Base-by-base conservation (phyloP, 2,888 invertebrate genomes). In the Heliothis peltigera region DNA sequence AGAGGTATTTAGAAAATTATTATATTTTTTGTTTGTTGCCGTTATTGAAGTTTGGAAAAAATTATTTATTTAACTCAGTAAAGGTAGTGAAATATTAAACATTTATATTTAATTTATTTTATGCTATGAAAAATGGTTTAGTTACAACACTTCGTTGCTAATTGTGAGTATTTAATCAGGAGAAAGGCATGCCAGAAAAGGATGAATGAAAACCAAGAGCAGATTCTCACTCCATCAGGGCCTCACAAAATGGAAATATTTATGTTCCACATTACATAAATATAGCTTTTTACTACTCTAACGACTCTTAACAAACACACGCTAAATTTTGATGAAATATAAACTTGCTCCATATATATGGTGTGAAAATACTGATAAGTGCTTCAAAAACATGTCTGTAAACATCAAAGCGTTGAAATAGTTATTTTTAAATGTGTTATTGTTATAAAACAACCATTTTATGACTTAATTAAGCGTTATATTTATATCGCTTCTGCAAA, bases 391-490 rank as follows among this genome's bases (percentile, higher is more conserved):
- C 60, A 48, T 18, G 25, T 60, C 52, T 58, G 43, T 49, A 49
- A 63, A 44, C 49, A 68, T 61, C 39, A 42, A 17, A 57, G 21
- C 35, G 21, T 69, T 28, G 17, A 65, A 64, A 21, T 46, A 22
- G 57, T 53, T 79, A 72, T 67, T 72, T 79, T 69, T 54, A 67
- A 64, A 68, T 18, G 28, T 69, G 62, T 65, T 69, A 64, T 72
- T 63, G 62, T 69, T 58, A 61, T 78, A 77, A 74, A 81, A 79
- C 35, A 61, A 66, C 70, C 35, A 70, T 66, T 75, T 75, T 75
- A 75, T 70, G 56, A 70, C 70, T 65, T 68, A 66, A 81, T 81
- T 77, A 75, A 77, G 70, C 53, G 61, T 69, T 55, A 58, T 81
- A 79, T 81, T 81, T 81, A 79, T 72, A 72, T 69, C 43, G 63